phyloP scores from a whole-genome alignment of 2,888 invertebrate genomes.

The Tortricodes alternella region DNA sequence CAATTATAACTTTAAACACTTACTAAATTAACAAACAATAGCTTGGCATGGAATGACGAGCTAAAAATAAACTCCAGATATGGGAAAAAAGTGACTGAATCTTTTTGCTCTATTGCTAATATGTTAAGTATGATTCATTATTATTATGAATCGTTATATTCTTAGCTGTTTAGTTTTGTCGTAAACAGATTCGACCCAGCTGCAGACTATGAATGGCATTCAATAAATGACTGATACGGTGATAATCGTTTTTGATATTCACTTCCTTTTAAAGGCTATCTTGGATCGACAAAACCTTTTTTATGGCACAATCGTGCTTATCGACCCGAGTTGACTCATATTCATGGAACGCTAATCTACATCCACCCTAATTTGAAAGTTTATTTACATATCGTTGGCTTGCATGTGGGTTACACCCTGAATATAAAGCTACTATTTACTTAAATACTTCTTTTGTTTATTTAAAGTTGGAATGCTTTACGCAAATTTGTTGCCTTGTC shows the following conservation, averaged over 20 bases:
- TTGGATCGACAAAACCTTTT: slow-evolving; percentile 1
- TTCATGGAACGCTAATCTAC: not conserved
- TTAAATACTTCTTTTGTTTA: slow-evolving; percentile 17
- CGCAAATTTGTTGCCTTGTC: too few relatives aligned
- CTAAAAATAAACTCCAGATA: too few relatives aligned
- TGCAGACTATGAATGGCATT: slow-evolving; percentile 6
- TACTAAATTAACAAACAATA: too few relatives aligned
- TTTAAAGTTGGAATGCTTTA: too few relatives aligned
- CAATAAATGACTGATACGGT: slow-evolving; percentile 17
- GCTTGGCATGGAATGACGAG: too few relatives aligned
- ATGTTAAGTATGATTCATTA: too few relatives aligned
- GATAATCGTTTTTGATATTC: slow-evolving; percentile 7
- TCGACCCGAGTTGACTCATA: slow-evolving; percentile 20
- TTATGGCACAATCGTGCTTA: slow-evolving; percentile 7
- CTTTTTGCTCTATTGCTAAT: too few relatives aligned
- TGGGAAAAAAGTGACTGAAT: too few relatives aligned
- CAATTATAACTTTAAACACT: too few relatives aligned
- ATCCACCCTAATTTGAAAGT: slow-evolving; percentile 16
- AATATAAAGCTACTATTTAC: slow-evolving; percentile 25
- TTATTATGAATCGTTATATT: too few relatives aligned
- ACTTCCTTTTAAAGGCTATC: slow-evolving; percentile 4
- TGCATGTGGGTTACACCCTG: slow-evolving; percentile 25
- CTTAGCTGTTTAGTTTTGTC: slow-evolving; percentile 4
- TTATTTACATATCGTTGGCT: slow-evolving; percentile 24
- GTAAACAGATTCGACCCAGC: not conserved